Evolutionary conservation across 2,797 vertebrate genomes (phyloP).

Genomic region (Eurystomus glaucurus): DNA sequence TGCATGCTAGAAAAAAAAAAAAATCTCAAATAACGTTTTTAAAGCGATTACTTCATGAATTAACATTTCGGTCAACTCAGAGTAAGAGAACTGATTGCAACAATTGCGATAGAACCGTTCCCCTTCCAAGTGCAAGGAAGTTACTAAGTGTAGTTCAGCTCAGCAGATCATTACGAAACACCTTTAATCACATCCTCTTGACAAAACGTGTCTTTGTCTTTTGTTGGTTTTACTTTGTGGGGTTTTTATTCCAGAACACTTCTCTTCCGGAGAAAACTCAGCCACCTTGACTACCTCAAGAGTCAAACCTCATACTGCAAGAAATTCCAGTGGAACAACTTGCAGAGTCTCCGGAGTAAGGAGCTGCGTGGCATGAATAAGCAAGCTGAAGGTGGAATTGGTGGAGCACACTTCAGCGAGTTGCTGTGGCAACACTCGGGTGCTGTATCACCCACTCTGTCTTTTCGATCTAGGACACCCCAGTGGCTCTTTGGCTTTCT

Average conservation of each 20-base stretch:
- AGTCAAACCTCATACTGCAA: background rate
- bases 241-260: background rate
- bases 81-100: background rate
- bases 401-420: background rate
- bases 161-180: background rate
- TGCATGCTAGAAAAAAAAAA: background rate
- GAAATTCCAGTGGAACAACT: slow-evolving; percentile 44
- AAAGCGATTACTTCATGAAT: background rate
- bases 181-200: background rate
- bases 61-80: background rate
- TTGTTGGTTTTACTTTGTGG: background rate
- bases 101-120: accelerated
- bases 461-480: background rate
- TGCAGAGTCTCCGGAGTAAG: background rate
- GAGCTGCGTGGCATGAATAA: background rate
- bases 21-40: background rate
- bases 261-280: background rate
- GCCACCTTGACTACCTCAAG: background rate
- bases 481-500: background rate
- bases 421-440: background rate
- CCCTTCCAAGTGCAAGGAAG: background rate
- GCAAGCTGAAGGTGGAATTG: background rate
- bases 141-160: background rate
- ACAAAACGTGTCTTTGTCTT: background rate
- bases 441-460: background rate